These are phyloP conservation scores for Procapra przewalskii DNA, from an alignment of 2,113 vertebrate species.

Conservation along the genomic window DNA sequence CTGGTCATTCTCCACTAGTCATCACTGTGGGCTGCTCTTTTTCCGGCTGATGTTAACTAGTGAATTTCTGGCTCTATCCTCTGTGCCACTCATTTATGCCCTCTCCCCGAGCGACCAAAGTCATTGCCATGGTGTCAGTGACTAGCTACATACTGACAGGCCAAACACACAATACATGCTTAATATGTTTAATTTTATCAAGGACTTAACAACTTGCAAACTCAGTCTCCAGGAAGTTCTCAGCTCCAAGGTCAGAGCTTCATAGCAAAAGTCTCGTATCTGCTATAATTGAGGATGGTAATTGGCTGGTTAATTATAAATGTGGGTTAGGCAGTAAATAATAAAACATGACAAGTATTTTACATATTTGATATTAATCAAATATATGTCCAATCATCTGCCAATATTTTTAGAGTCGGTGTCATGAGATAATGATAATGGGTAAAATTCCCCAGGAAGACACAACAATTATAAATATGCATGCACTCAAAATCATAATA, in stretches of 20 bases:
- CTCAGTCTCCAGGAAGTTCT: slow-evolving; percentile 25
- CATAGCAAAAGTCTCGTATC: background rate
- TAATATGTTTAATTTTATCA: background rate
- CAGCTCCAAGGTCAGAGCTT: background rate
- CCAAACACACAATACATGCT: background rate
- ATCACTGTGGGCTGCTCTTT: background rate
- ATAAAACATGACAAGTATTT: background rate
- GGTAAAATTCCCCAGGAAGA: background rate
- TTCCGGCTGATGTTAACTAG: background rate
- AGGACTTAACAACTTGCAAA: slow-evolving; percentile 16
- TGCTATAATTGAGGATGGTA: background rate
- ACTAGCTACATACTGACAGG: background rate
- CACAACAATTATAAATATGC: background rate
- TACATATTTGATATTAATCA: background rate
- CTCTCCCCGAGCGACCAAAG: background rate
- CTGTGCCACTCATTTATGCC: background rate
- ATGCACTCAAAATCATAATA: background rate
- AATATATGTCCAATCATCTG: background rate
- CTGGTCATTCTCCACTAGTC: background rate
- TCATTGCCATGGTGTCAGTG: background rate
- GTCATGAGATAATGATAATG: background rate
- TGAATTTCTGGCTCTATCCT: background rate
- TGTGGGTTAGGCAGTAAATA: background rate
- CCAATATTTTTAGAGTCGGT: background rate
- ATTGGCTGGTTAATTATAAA: background rate